phyloP scores from a whole-genome alignment of 2,888 invertebrate species.

The Magallana nippona region DNA sequence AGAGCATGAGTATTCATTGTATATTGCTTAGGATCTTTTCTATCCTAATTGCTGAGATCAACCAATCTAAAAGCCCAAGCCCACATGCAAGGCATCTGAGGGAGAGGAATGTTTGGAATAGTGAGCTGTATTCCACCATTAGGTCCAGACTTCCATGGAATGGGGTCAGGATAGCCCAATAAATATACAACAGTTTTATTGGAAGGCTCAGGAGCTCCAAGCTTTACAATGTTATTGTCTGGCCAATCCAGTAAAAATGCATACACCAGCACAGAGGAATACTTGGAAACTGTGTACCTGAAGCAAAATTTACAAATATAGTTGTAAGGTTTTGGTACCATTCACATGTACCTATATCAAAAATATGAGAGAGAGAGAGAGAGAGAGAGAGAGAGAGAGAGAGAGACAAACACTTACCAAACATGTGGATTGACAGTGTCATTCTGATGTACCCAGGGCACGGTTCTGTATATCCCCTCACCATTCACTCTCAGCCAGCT shows the following conservation, averaged over 20 bases:
- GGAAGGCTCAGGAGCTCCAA: constrained; percentile 80
- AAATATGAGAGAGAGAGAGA: background rate
- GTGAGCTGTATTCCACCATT: constrained; percentile 6
- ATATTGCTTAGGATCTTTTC: no score
- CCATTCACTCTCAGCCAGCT: constrained; percentile 91
- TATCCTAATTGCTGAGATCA: background rate
- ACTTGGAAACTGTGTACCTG: constrained; percentile 71
- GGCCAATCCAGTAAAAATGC: constrained; percentile 88
- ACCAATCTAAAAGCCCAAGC: constrained; percentile 20
- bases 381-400: background rate
- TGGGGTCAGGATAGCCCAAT: constrained; percentile 80
- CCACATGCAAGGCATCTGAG: constrained; percentile 25
- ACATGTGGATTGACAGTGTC: constrained; percentile 78
- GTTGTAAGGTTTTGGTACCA: no score
- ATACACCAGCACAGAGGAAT: constrained; percentile 79
- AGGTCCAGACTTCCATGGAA: constrained; percentile 16
- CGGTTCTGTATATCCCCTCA: constrained; percentile 89
- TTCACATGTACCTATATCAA: no score
- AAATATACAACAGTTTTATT: constrained; percentile 78
- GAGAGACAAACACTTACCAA: constrained; percentile 11
- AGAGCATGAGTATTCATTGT: no score
- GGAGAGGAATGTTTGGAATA: constrained; percentile 18
- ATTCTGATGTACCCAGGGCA: constrained; percentile 91
- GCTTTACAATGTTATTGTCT: constrained; percentile 81
- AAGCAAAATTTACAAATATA: background rate